Conservation (phyloP, 1,140 invertebrate species). For the Ruditapes philippinarum region DNA sequence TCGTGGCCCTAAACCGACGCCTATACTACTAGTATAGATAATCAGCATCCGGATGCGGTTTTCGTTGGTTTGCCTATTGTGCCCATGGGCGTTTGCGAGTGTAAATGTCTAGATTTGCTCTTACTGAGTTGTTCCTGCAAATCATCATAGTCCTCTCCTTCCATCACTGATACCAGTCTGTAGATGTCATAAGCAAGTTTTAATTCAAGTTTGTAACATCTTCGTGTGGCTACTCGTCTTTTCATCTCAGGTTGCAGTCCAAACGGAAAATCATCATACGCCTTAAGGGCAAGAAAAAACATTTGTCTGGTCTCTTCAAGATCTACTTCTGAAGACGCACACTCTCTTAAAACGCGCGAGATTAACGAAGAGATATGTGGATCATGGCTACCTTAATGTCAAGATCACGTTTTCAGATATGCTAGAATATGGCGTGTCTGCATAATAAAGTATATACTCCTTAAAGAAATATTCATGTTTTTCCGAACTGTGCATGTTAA, state of each 20-base stretch:
- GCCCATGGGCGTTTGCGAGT: not conserved
- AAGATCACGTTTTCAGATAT: too few species aligned
- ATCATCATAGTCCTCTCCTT: not conserved
- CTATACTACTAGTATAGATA: too few species aligned
- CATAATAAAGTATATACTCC: too few species aligned
- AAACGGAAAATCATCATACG: slow-evolving; percentile 22
- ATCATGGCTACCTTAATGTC: too few species aligned
- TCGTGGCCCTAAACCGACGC: too few species aligned
- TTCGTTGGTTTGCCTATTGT: not conserved
- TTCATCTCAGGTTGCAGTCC: not conserved
- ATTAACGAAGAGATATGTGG: too few species aligned
- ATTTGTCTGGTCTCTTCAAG: not conserved
- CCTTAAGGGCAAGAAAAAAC: not conserved
- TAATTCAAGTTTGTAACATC: slow-evolving; percentile 12
- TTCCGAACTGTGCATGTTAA: too few species aligned
- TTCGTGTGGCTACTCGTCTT: not conserved
- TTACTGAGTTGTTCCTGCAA: not conserved
- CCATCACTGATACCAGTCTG: not conserved
- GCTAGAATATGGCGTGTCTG: too few species aligned
- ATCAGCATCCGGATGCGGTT: not conserved
- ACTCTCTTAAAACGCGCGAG: not conserved
- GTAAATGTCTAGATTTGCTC: not conserved
- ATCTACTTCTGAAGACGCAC: too few species aligned
- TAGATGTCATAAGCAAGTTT: not conserved
- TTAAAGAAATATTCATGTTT: too few species aligned